These are phyloP conservation scores for Chironomus striatipennis DNA, from an alignment of 1,140 invertebrate species.

Conservation along the genomic window DNA sequence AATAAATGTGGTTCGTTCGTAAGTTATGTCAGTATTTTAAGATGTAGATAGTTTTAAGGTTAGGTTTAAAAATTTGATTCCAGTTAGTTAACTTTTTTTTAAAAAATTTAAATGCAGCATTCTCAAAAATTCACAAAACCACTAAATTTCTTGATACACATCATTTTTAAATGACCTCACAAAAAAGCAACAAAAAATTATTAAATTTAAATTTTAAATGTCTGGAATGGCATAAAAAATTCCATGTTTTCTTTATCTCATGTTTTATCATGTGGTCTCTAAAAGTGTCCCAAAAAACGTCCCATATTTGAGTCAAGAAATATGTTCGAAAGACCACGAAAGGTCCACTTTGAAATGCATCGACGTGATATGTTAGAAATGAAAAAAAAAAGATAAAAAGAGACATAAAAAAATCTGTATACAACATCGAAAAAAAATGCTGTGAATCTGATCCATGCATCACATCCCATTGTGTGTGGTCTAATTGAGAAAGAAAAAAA, in stretches of 20 bases:
- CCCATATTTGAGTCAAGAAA: too few species aligned
- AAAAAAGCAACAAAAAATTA: too few species aligned
- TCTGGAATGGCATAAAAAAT: not conserved
- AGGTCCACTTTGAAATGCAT: not conserved
- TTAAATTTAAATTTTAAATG: not conserved
- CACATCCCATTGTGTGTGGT: not conserved
- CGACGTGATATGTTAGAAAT: conserved; percentile 13
- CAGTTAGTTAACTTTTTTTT: too few species aligned
- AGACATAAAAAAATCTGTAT: not conserved
- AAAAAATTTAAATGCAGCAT: too few species aligned
- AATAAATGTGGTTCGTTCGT: not conserved
- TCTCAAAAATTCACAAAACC: too few species aligned
- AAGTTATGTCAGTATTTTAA: too few species aligned
- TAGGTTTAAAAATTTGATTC: too few species aligned
- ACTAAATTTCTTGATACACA: too few species aligned
- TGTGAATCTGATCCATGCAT: not conserved
- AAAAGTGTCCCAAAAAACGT: not conserved
- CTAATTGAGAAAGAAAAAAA: not conserved
- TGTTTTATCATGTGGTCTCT: not conserved
- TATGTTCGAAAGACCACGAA: not conserved
- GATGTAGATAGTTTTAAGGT: too few species aligned
- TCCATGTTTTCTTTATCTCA: not conserved
- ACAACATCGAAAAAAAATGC: not conserved
- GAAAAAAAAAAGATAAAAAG: not conserved
- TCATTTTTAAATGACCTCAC: too few species aligned